These are phyloP conservation scores for Antennarius striatus DNA, from an alignment of 2,113 vertebrate species.

Conservation along the genomic window DNA sequence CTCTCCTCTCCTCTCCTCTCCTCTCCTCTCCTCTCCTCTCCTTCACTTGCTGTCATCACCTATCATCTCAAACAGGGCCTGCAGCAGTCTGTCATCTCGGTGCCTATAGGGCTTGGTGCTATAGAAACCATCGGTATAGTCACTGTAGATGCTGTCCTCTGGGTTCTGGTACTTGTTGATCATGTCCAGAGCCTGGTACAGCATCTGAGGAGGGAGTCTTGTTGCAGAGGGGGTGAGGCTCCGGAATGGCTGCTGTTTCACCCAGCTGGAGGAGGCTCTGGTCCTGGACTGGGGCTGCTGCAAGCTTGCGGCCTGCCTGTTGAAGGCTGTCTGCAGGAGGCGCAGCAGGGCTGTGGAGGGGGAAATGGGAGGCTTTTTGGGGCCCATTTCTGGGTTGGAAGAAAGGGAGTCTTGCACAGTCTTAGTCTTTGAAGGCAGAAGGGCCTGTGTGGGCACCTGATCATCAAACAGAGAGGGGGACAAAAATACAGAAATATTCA, in stretches of 20 bases:
- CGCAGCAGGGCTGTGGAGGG: slow-evolving; percentile 81
- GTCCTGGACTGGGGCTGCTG: slow-evolving; percentile 50
- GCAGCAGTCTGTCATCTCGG: slow-evolving; percentile 91
- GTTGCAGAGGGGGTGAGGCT: slow-evolving; percentile 70
- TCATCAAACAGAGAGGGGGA: slow-evolving; percentile 23
- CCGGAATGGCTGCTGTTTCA: slow-evolving; percentile 50
- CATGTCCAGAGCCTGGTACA: slow-evolving; percentile 88
- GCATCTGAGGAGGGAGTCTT: slow-evolving; percentile 82
- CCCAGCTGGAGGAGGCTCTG: slow-evolving; percentile 42
- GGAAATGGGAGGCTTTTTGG: slow-evolving; percentile 41
- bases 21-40: slow-evolving; percentile 73
- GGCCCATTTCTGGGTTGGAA: slow-evolving; percentile 54
- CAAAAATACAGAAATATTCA: no score
- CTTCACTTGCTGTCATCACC: slow-evolving; percentile 80
- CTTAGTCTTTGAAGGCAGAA: slow-evolving; percentile 52
- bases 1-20: slow-evolving; percentile 82
- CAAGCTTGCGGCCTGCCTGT: slow-evolving; percentile 75
- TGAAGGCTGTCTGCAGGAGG: slow-evolving; percentile 90
- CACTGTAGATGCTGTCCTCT: slow-evolving; percentile 86
- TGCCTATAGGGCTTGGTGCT: slow-evolving; percentile 90
- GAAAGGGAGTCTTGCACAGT: slow-evolving; percentile 32
- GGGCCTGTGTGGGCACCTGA: slow-evolving; percentile 80
- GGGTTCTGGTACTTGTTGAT: slow-evolving; percentile 85
- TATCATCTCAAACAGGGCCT: slow-evolving; percentile 90
- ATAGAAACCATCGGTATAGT: slow-evolving; percentile 93